Evolutionary conservation across 2,797 vertebrate species (phyloP).

Genomic region (Notolabrus celidotus): DNA sequence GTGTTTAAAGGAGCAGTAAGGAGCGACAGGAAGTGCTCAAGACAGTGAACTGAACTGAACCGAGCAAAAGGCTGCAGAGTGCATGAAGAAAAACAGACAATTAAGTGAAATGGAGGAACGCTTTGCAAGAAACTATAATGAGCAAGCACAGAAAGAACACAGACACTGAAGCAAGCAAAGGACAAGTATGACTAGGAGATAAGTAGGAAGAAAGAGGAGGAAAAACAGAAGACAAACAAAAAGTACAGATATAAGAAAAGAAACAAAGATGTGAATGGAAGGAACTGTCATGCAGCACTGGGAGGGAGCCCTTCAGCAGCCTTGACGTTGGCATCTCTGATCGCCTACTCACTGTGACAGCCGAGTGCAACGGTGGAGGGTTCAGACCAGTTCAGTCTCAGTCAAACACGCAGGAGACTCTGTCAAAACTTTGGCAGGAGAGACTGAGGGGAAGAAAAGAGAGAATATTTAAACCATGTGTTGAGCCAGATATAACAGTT

Average conservation of each 20-base stretch:
- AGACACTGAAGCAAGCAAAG: constrained; percentile 15
- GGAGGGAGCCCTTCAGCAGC: constrained; percentile 40
- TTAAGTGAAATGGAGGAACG: constrained; percentile 11
- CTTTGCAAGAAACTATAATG: constrained; percentile 22
- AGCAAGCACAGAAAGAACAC: constrained; percentile 21
- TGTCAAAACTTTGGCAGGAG: constrained; percentile 23
- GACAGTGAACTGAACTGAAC: constrained; percentile 36
- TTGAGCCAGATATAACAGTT: constrained; percentile 5
- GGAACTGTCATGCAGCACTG: constrained; percentile 25
- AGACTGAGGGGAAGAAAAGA: constrained; percentile 17
- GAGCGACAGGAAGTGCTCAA: constrained; percentile 3
- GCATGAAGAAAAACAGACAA: constrained; percentile 13
- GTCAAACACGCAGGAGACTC: constrained; percentile 39
- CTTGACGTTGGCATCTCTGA: constrained; percentile 58
- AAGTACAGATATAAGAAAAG: constrained; percentile 12
- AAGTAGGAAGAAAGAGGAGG: neutral
- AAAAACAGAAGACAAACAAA: neutral
- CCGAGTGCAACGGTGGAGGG: constrained; percentile 32
- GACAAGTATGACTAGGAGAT: constrained; percentile 7
- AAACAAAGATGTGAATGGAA: constrained; percentile 24
- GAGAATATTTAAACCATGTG: constrained; percentile 47
- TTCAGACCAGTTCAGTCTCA: constrained; percentile 57
- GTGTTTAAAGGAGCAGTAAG: constrained; percentile 17
- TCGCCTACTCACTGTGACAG: constrained; percentile 53
- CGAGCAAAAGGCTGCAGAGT: neutral